phyloP scores from a whole-genome alignment of 2,113 vertebrate genomes.

The Rutilus rutilus region DNA sequence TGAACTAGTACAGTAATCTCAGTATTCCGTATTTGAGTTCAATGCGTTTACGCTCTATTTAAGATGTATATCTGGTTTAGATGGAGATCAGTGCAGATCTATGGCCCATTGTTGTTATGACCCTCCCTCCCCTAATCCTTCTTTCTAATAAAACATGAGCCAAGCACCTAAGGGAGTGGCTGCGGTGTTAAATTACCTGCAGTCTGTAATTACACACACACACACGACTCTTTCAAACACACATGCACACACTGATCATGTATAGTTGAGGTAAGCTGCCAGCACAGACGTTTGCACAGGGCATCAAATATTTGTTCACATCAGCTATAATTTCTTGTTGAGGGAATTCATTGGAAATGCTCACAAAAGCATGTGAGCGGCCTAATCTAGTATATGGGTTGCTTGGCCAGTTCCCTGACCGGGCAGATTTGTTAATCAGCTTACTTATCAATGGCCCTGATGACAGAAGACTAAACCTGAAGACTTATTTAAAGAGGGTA shows the following conservation, averaged over 20 bases:
- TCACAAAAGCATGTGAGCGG: constrained; percentile 3
- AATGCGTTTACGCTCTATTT: background rate
- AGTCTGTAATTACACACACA: constrained; percentile 71
- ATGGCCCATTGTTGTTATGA: constrained; percentile 46
- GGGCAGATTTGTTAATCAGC: constrained; percentile 73
- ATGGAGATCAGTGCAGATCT: constrained; percentile 57
- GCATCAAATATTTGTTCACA: constrained; percentile 9
- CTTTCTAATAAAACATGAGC: constrained; percentile 62
- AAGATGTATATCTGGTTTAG: constrained; percentile 55
- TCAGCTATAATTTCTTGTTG: background rate
- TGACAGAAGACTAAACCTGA: constrained; percentile 66
- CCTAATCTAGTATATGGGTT: constrained; percentile 49
- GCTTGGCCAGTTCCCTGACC: constrained; percentile 62
- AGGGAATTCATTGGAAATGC: background rate
- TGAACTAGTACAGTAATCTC: constrained; percentile 14
- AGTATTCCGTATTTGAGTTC: background rate
- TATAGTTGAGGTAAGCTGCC: background rate
- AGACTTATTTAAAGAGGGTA: constrained; percentile 56
- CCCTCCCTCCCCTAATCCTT: constrained; percentile 65
- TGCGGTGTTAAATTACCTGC: constrained; percentile 72
- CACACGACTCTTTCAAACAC: constrained; percentile 33
- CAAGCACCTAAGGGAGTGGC: constrained; percentile 60
- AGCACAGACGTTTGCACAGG: background rate
- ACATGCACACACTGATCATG: constrained; percentile 39
- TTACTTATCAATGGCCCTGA: constrained; percentile 76